Evolutionary conservation across 2,888 invertebrate genomes (phyloP).

Genomic region (Himalopsyche kuldschensis): DNA sequence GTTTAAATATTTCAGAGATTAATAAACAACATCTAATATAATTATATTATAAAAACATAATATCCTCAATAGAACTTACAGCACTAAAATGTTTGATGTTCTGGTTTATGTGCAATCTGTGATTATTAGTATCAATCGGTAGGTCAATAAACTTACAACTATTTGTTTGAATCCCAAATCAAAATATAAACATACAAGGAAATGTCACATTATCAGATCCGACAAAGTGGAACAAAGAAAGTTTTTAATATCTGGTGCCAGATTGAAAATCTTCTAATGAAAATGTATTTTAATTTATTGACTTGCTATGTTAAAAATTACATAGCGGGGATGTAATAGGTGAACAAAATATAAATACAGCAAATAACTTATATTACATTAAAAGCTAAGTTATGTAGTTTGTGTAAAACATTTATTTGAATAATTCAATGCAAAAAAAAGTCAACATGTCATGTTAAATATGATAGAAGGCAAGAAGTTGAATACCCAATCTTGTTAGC

Average conservation of each 20-base stretch:
- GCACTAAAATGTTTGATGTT: not conserved
- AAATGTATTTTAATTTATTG: not conserved
- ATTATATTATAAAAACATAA: not conserved
- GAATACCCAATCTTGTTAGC: too few species aligned
- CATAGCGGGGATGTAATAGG: not conserved
- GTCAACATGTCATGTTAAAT: too few species aligned
- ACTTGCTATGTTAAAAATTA: not conserved
- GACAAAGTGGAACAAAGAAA: not conserved
- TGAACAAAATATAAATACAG: not conserved
- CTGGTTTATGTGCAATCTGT: not conserved
- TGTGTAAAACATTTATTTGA: not conserved
- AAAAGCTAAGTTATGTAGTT: not conserved
- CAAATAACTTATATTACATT: not conserved
- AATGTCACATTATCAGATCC: not conserved
- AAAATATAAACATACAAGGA: not conserved
- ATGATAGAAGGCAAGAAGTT: too few species aligned
- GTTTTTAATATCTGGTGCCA: not conserved
- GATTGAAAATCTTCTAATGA: not conserved
- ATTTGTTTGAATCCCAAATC: not conserved
- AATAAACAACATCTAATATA: not conserved
- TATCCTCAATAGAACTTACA: not conserved
- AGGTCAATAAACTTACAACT: not conserved
- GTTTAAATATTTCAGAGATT: not conserved
- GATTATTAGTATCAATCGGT: not conserved
- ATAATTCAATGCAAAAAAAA: not conserved